A percentile compares a stretch with the other conserved stretches of the same genome.
Conservation (phyloP, 2,113 vertebrate species). For the Upupa epops region DNA sequence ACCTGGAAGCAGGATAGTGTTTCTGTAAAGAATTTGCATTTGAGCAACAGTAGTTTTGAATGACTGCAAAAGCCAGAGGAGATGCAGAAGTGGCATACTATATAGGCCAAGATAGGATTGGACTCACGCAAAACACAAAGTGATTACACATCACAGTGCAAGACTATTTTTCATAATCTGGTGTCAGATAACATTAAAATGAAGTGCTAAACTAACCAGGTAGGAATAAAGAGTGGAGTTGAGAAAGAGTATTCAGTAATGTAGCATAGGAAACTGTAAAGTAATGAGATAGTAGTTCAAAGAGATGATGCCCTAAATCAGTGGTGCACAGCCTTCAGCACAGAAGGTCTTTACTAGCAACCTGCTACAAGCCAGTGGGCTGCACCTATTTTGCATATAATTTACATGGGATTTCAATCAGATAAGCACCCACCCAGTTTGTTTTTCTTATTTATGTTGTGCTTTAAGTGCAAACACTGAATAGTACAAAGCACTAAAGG, state of each 20-base stretch:
- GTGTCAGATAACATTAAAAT: not conserved
- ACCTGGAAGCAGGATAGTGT: not conserved
- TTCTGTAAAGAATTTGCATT: not conserved
- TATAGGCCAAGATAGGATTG: not conserved
- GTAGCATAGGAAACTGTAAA: not conserved
- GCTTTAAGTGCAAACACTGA: not conserved
- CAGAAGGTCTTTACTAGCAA: not conserved
- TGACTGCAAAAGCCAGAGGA: not conserved
- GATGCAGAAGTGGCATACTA: accelerated
- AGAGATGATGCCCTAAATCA: not conserved
- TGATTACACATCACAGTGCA: not conserved
- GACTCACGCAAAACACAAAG: not conserved
- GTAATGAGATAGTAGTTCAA: not conserved
- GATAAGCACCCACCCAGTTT: not conserved
- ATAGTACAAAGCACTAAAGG: not conserved
- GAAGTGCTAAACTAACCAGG: not conserved
- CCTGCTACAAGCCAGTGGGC: not conserved
- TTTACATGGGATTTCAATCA: constrained; percentile 28
- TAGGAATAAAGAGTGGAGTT: not conserved
- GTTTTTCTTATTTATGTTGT: not conserved
- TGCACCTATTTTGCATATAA: not conserved
- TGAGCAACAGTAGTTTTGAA: not conserved
- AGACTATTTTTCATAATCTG: not conserved
- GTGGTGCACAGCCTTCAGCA: not conserved
- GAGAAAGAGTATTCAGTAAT: not conserved